Percentiles rank a stretch among this genome's conserved stretches.
Evolutionary conservation across 2,888 invertebrate genomes (phyloP).

Genomic region (Schizotus pectinicornis): DNA sequence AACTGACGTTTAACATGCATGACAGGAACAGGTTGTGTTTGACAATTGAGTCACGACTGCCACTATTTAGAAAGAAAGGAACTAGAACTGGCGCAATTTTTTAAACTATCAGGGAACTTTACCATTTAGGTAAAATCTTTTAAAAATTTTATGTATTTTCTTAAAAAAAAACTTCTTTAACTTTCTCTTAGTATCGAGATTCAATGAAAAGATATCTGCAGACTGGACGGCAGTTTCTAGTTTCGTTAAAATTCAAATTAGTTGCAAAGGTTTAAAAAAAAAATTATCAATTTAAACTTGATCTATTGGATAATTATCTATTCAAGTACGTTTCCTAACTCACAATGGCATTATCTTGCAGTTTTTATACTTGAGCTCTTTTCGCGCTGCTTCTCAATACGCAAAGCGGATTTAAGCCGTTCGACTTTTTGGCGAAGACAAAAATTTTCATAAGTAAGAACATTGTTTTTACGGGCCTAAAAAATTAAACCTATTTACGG

Average conservation of each 20-base stretch:
- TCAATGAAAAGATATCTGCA: not conserved
- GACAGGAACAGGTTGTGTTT: not conserved
- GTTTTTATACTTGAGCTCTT: not conserved
- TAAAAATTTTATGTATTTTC: no score
- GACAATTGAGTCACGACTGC: no score
- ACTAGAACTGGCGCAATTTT: no score
- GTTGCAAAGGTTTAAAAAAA: not conserved
- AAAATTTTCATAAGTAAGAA: constrained; percentile 43
- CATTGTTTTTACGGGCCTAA: constrained; percentile 46
- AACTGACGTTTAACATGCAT: not conserved
- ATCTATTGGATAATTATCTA: not conserved
- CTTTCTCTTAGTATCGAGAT: no score
- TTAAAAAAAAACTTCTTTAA: no score
- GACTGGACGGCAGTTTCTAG: not conserved
- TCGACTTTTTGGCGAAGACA: constrained; percentile 43
- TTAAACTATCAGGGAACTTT: no score
- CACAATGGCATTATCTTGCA: not conserved
- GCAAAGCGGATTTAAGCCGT: constrained; percentile 26
- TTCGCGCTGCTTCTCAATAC: not conserved
- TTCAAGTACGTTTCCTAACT: not conserved
- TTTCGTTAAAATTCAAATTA: not conserved
- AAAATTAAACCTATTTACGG: not conserved
- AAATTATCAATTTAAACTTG: not conserved
- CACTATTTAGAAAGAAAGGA: no score
- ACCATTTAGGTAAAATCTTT: no score